A percentile compares a stretch with the other conserved stretches of the same genome.
Evolutionary conservation across 2,113 vertebrate genomes (phyloP).

Genomic region (Benthochromis sp.): DNA sequence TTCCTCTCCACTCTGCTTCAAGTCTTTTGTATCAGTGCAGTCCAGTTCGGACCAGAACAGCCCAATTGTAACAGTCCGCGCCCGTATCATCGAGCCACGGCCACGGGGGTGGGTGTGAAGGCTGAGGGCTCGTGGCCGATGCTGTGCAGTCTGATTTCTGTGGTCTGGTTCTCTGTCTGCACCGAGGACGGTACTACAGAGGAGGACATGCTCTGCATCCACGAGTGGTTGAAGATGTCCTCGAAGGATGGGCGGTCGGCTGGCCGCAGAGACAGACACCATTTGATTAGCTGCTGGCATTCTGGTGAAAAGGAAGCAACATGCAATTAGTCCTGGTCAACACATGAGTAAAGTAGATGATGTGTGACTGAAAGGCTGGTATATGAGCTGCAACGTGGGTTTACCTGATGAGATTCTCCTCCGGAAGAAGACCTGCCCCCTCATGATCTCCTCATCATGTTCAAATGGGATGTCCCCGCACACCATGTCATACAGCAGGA

Average conservation of each 20-base stretch:
- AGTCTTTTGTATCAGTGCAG: conserved; percentile 12
- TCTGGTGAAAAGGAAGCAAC: conserved; percentile 58
- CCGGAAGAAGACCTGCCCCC: conserved; percentile 84
- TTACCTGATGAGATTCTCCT: conserved; percentile 81
- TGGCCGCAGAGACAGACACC: conserved; percentile 84
- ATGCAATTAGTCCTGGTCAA: not conserved
- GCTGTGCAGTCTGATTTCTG: conserved; percentile 87
- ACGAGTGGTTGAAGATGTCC: conserved; percentile 87
- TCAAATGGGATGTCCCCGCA: conserved; percentile 91
- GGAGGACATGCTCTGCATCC: conserved; percentile 82
- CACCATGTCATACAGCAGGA: conserved; percentile 91
- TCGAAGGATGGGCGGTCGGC: conserved; percentile 87
- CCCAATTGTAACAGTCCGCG: not conserved
- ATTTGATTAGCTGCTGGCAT: conserved; percentile 88
- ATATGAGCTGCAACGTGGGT: not conserved
- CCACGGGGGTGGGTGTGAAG: conserved; percentile 35
- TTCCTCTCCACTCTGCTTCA: not conserved
- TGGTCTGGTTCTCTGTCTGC: conserved; percentile 56
- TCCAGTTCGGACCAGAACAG: not conserved
- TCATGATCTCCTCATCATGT: conserved; percentile 83
- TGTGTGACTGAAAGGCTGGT: not conserved
- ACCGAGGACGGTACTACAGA: not conserved
- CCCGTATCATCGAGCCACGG: conserved; percentile 50
- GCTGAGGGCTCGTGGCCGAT: conserved; percentile 73
- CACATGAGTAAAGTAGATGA: not conserved